Conservation (phyloP, 2,797 vertebrate species). For the Rhabdomys pumilio region DNA sequence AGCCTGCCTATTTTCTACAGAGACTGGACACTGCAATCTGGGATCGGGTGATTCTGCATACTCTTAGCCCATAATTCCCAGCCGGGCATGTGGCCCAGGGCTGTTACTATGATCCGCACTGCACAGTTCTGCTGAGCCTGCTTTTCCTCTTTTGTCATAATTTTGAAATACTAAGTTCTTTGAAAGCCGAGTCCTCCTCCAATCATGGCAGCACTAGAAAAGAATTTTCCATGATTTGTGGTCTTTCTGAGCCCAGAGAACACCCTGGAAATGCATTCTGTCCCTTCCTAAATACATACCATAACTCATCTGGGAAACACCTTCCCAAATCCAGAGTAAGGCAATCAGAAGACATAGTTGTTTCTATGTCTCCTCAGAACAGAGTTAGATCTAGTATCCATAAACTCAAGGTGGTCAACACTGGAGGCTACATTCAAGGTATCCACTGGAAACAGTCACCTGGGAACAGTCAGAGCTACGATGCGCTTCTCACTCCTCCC, state of each 20-base stretch:
- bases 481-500: background rate
- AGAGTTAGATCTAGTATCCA: background rate
- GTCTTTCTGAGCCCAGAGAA: constrained; percentile 59
- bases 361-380: background rate
- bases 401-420: background rate
- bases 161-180: constrained; percentile 78
- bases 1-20: constrained; percentile 19
- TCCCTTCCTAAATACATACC: constrained; percentile 53
- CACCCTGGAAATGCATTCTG: constrained; percentile 60
- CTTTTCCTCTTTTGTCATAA: constrained; percentile 73
- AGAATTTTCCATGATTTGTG: constrained; percentile 69
- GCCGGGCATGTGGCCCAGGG: constrained; percentile 55
- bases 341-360: background rate
- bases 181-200: constrained; percentile 60
- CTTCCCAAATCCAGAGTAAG: constrained; percentile 36
- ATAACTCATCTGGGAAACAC: constrained; percentile 69
- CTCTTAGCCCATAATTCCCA: constrained; percentile 54
- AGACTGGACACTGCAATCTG: constrained; percentile 57
- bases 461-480: background rate
- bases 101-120: constrained; percentile 57
- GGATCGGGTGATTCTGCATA: background rate
- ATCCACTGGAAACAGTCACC: background rate
- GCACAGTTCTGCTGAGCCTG: constrained; percentile 74
- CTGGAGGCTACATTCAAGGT: background rate
- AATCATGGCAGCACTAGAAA: constrained; percentile 56